Percentiles rank a stretch among this genome's conserved stretches.
These are phyloP conservation scores for Scolopax rusticola DNA, from an alignment of 2,797 vertebrate genomes.

Conservation along the genomic window DNA sequence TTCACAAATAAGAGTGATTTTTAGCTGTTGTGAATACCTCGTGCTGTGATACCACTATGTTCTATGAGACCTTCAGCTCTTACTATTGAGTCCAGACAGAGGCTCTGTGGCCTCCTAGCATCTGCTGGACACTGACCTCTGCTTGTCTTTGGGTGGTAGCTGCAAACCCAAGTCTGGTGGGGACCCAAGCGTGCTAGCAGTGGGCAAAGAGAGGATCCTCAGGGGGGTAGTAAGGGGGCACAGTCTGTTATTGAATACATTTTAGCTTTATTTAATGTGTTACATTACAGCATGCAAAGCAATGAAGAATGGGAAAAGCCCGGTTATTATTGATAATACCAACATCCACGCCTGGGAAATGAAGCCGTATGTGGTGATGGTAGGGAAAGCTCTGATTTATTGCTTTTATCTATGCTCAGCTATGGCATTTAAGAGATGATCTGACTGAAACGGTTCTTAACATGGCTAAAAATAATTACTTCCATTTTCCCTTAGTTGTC, in stretches of 20 bases:
- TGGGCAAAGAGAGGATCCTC: background rate
- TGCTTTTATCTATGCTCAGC: slow-evolving; percentile 58
- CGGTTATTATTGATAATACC: slow-evolving; percentile 86
- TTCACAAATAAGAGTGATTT: background rate
- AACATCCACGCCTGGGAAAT: slow-evolving; percentile 87
- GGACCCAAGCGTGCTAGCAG: rapidly evolving
- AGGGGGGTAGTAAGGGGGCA: background rate
- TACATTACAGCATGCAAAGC: slow-evolving; percentile 82
- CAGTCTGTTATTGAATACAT: background rate
- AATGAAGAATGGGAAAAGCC: slow-evolving; percentile 84
- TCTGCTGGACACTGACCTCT: background rate
- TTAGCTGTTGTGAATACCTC: background rate
- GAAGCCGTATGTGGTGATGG: slow-evolving; percentile 86
- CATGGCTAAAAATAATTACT: background rate
- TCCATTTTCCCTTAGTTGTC: background rate
- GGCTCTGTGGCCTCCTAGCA: background rate
- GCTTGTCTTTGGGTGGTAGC: background rate
- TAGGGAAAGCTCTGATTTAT: slow-evolving; percentile 67
- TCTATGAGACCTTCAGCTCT: background rate
- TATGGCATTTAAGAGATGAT: background rate
- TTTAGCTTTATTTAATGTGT: slow-evolving; percentile 63
- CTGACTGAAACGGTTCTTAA: background rate
- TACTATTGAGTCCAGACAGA: background rate
- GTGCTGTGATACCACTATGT: background rate
- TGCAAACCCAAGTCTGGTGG: background rate